These are phyloP conservation scores for Axis porcinus DNA, from an alignment of 2,113 vertebrate species.

Conservation along the genomic window DNA sequence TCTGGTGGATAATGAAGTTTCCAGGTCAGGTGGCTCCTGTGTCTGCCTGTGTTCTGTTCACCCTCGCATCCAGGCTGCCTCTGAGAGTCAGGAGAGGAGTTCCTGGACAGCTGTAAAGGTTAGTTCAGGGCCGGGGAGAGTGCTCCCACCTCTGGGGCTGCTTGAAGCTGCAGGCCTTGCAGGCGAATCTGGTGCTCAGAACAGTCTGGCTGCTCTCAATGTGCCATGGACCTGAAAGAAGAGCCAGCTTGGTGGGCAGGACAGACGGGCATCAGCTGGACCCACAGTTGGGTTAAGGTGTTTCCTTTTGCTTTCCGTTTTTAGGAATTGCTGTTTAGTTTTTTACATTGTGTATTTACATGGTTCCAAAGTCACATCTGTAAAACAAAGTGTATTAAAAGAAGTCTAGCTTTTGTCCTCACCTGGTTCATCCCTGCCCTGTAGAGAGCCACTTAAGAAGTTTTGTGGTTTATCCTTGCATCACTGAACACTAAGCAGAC, in stretches of 20 bases:
- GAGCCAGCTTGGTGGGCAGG: not conserved
- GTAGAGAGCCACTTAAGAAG: not conserved
- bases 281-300: not conserved
- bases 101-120: accelerated
- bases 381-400: not conserved
- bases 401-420: not conserved
- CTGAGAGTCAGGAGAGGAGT: not conserved
- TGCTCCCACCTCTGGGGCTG: not conserved
- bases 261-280: accelerated
- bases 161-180: not conserved
- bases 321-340: not conserved
- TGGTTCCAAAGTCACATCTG: not conserved
- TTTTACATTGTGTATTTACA: not conserved
- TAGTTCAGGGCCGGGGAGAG: not conserved
- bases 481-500: not conserved
- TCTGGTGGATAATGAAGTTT: not conserved
- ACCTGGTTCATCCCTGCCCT: not conserved
- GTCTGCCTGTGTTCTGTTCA: not conserved
- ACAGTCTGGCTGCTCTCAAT: not conserved
- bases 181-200: accelerated
- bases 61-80: not conserved
- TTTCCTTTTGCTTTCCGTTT: not conserved
- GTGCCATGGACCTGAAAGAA: not conserved
- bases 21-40: not conserved
- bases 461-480: not conserved